Conservation (phyloP, 2,113 vertebrate genomes). For the Plectropomus leopardus region DNA sequence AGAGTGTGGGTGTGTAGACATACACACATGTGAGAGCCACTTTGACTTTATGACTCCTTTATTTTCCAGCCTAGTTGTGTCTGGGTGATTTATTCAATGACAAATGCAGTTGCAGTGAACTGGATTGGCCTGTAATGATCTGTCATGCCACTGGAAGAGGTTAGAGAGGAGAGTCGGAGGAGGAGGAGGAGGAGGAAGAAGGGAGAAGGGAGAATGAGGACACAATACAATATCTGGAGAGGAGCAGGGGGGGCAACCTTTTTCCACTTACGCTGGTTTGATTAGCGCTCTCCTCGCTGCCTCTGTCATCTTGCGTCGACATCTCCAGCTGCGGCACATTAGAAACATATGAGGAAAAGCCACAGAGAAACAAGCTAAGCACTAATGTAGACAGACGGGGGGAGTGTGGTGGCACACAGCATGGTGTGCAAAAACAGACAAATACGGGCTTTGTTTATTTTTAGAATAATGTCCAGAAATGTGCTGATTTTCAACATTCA, state of each 20-base stretch:
- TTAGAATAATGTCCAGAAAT: conserved; percentile 36
- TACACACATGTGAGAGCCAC: conserved; percentile 45
- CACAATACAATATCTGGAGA: conserved; percentile 42
- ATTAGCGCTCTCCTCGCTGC: conserved; percentile 80
- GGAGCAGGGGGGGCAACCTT: neutral
- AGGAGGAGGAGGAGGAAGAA: neutral
- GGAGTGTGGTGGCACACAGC: neutral
- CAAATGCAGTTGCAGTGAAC: conserved; percentile 60
- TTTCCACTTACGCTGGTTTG: conserved; percentile 84
- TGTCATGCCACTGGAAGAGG: conserved; percentile 69
- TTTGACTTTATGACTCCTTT: conserved; percentile 61
- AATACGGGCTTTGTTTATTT: conserved; percentile 21
- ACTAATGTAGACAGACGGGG: conserved; percentile 39
- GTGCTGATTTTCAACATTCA: conserved; percentile 32
- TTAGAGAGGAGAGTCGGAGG: conserved; percentile 34
- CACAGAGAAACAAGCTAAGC: conserved; percentile 44
- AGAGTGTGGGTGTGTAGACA: conserved; percentile 46
- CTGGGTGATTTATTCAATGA: conserved; percentile 76
- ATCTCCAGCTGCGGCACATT: conserved; percentile 81
- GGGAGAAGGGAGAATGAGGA: conserved; percentile 26
- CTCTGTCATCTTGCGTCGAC: conserved; percentile 82
- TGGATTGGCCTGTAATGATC: conserved; percentile 76
- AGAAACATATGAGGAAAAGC: conserved; percentile 68
- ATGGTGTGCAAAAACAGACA: conserved; percentile 8
- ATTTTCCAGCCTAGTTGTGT: conserved; percentile 72